phyloP scores from a whole-genome alignment of 2,113 vertebrate genomes.

The Isichthys henryi region DNA sequence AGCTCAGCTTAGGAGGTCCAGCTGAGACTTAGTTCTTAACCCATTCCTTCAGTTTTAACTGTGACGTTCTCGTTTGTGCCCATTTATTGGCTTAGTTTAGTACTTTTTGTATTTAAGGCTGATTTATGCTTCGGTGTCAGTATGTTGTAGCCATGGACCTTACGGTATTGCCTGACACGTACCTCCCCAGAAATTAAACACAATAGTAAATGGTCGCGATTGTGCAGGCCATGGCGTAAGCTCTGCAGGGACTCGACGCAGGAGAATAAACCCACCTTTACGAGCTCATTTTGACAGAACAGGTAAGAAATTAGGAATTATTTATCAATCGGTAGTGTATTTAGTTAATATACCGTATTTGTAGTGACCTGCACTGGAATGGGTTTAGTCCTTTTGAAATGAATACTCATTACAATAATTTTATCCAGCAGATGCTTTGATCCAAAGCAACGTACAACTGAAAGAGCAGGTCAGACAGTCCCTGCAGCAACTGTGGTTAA shows the following conservation, averaged over 20 bases:
- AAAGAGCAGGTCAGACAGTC: not conserved
- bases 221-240: not conserved
- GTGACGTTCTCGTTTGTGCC: not conserved
- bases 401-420: not conserved
- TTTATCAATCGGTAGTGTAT: not conserved
- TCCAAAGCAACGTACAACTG: not conserved
- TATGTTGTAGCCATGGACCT: not conserved
- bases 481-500: not conserved
- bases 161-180: not conserved
- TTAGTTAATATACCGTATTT: not conserved
- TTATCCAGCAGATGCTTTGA: not conserved
- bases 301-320: not conserved
- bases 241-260: not conserved
- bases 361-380: not conserved
- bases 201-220: not conserved
- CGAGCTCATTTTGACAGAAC: not conserved
- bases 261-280: not conserved
- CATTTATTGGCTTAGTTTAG: not conserved
- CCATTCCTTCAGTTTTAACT: not conserved
- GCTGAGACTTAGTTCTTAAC: not conserved
- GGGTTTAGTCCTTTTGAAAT: not conserved
- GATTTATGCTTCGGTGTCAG: not conserved
- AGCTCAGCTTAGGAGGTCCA: not conserved
- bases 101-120: not conserved
- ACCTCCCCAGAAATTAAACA: not conserved